phyloP scores from a whole-genome alignment of 2,888 invertebrate genomes.

The Nudaria mundana region DNA sequence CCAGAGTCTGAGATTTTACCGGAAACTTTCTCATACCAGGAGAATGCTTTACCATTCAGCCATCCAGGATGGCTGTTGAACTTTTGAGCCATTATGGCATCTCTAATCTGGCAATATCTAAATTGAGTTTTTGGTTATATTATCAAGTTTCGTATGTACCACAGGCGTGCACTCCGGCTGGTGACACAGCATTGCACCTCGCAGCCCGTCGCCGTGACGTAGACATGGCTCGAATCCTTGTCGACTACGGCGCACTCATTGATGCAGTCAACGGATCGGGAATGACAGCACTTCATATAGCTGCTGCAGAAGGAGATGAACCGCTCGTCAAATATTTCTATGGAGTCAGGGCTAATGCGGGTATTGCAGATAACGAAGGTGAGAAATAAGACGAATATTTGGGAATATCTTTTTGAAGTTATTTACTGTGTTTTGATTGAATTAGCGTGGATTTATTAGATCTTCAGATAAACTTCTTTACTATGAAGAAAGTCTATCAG shows the following conservation, averaged over 20 bases:
- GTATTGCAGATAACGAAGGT: slow-evolving; percentile 96
- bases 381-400: not conserved
- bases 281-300: slow-evolving; percentile 96
- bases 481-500: too few species aligned
- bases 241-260: slow-evolving; percentile 95
- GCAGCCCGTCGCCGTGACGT: slow-evolving; percentile 96
- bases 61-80: too few species aligned
- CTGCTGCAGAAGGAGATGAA: slow-evolving; percentile 97
- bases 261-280: slow-evolving; percentile 97
- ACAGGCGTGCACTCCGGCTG: slow-evolving; percentile 89
- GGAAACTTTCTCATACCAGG: too few species aligned
- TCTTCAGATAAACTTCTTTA: too few species aligned
- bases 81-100: too few species aligned
- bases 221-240: slow-evolving; percentile 94
- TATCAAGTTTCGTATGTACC: slow-evolving; percentile 24
- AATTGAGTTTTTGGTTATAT: too few species aligned
- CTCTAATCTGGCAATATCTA: too few species aligned
- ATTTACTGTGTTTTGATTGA: not conserved
- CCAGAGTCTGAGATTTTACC: too few species aligned
- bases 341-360: slow-evolving; percentile 95
- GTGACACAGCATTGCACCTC: slow-evolving; percentile 96
- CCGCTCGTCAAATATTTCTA: slow-evolving; percentile 97
- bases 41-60: too few species aligned
- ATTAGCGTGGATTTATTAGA: not conserved
- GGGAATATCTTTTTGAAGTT: not conserved